Conservation (phyloP, 2,888 invertebrate genomes). For the Bursaphelenchus okinawaensis region DNA sequence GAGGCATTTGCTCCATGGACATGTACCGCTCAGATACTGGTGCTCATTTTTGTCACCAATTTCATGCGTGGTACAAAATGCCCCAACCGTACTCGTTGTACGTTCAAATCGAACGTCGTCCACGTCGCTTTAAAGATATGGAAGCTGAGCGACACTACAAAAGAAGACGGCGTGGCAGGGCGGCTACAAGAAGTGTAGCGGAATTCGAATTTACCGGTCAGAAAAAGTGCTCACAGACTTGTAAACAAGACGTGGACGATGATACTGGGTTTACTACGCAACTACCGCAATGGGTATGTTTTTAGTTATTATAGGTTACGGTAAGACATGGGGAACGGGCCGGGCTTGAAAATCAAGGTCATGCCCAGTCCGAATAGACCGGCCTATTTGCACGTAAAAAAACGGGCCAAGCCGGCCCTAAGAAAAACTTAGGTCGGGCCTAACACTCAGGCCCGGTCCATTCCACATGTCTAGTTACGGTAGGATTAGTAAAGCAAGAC, state of each 20-base stretch:
- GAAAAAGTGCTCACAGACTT: background rate
- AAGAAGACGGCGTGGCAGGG: background rate
- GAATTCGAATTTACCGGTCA: background rate
- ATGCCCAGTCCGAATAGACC: too few relatives aligned
- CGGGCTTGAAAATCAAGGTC: too few relatives aligned
- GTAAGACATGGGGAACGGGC: too few relatives aligned
- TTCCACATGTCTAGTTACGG: too few relatives aligned
- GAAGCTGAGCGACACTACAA: slow-evolving; percentile 11
- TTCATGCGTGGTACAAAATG: slow-evolving; percentile 4
- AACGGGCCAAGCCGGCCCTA: too few relatives aligned
- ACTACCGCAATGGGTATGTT: slow-evolving; percentile 2
- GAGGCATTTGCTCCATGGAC: slow-evolving; percentile 5
- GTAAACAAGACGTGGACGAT: background rate
- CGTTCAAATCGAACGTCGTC: slow-evolving; percentile 21
- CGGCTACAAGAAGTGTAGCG: slow-evolving; percentile 1
- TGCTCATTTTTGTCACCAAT: slow-evolving; percentile 7
- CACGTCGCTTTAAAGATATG: slow-evolving; percentile 17
- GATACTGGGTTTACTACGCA: slow-evolving; percentile 5
- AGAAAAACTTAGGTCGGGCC: too few relatives aligned
- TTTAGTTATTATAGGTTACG: too few relatives aligned
- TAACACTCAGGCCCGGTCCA: too few relatives aligned
- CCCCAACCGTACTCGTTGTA: background rate
- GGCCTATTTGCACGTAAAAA: too few relatives aligned
- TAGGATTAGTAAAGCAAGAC: too few relatives aligned
- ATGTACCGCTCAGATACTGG: background rate